These are phyloP conservation scores for Aphidius colemani DNA, from an alignment of 2,888 invertebrate species.

Conservation along the genomic window DNA sequence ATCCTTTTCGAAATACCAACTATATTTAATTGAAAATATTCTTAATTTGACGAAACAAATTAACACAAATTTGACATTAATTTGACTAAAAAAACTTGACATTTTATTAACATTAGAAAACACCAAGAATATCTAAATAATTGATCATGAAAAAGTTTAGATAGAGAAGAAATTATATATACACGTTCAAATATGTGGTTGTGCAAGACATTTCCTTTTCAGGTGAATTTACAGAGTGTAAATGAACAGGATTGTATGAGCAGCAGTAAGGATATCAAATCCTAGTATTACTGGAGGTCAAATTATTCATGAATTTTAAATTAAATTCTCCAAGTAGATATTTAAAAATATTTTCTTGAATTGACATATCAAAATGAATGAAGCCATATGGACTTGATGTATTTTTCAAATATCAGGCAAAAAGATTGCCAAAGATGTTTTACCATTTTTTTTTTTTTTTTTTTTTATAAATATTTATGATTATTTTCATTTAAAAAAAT, in stretches of 20 bases:
- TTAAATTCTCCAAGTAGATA: too few relatives aligned
- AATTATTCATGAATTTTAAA: too few relatives aligned
- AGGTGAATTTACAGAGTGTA: constrained; percentile 53
- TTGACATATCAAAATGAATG: too few relatives aligned
- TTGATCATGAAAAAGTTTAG: constrained; percentile 6
- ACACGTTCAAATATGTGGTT: too few relatives aligned
- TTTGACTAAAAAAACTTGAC: too few relatives aligned
- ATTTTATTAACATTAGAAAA: not conserved
- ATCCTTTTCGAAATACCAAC: too few relatives aligned
- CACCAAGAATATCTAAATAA: constrained; percentile 19
- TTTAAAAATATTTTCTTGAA: not conserved
- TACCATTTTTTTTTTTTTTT: too few relatives aligned
- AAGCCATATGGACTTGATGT: constrained; percentile 18
- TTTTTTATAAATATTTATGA: too few relatives aligned
- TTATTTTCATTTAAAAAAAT: too few relatives aligned
- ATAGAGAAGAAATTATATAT: constrained; percentile 11
- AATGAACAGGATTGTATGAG: constrained; percentile 49
- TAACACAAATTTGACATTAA: too few relatives aligned
- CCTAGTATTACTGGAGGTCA: constrained; percentile 7
- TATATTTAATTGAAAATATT: too few relatives aligned
- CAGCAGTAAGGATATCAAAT: constrained; percentile 35
- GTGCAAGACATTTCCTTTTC: constrained; percentile 52
- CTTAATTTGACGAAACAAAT: too few relatives aligned
- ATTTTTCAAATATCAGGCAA: constrained; percentile 39
- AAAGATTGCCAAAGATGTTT: not conserved